Conservation (phyloP, 2,113 vertebrate genomes). For the Uria aalge region DNA sequence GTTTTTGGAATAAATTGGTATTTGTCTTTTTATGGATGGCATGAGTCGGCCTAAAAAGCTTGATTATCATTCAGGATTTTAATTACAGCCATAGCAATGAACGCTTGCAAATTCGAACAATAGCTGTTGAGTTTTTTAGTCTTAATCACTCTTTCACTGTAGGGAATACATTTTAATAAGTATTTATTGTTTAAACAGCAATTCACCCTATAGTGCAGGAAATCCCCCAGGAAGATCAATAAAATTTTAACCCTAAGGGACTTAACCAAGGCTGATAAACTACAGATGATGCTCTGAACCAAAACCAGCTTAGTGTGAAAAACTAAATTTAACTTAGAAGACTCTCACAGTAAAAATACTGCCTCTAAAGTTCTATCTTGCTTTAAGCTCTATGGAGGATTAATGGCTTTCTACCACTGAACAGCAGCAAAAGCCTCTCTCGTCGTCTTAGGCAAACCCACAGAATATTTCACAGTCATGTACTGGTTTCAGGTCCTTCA, state of each 20-base stretch:
- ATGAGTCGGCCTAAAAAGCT: background rate
- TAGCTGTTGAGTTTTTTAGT: background rate
- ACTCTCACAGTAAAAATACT: background rate
- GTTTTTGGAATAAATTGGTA: background rate
- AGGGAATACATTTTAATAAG: background rate
- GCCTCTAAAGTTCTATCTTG: background rate
- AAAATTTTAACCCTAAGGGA: background rate
- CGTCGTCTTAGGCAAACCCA: background rate
- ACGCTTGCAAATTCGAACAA: background rate
- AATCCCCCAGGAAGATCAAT: background rate
- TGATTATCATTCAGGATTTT: slow-evolving; percentile 26
- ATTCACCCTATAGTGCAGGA: background rate
- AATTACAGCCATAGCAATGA: background rate
- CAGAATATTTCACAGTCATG: background rate
- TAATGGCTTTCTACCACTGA: background rate
- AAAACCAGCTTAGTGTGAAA: background rate
- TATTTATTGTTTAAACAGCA: background rate
- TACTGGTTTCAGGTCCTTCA: background rate
- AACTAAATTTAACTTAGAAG: background rate
- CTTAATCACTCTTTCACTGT: background rate
- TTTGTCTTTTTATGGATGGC: background rate
- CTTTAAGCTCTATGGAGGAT: background rate
- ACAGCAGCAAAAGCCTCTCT: background rate
- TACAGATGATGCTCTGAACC: background rate
- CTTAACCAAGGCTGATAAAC: background rate